Percentiles rank a stretch among this genome's conserved stretches.
Conservation (phyloP, 1,140 invertebrate species). For the Arion vulgaris region DNA sequence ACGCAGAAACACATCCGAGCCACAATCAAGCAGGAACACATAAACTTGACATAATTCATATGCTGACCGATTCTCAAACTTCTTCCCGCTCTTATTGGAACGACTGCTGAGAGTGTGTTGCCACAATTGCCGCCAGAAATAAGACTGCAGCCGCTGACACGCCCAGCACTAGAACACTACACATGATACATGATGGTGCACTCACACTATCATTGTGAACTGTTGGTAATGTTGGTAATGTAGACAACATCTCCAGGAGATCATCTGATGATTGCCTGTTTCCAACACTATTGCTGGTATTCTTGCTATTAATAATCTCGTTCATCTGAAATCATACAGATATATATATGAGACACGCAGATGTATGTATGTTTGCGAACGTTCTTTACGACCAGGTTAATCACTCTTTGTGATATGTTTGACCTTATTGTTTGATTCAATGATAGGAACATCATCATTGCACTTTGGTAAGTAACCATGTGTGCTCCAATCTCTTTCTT, state of each 20-base stretch:
- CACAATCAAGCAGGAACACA: too few relatives aligned
- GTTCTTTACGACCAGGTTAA: too few relatives aligned
- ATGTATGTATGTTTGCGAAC: too few relatives aligned
- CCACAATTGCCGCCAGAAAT: neutral
- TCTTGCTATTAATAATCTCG: neutral
- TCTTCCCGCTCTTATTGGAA: neutral
- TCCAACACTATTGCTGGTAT: neutral
- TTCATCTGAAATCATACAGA: constrained; percentile 30
- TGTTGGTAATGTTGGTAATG: neutral
- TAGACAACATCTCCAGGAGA: constrained; percentile 27
- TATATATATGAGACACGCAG: too few relatives aligned
- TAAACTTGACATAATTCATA: neutral
- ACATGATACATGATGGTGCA: constrained; percentile 10
- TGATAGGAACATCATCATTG: too few relatives aligned
- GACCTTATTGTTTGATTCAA: too few relatives aligned
- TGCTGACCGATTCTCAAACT: neutral
- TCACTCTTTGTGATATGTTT: too few relatives aligned
- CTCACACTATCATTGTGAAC: constrained; percentile 24
- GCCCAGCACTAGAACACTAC: neutral
- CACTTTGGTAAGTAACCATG: too few relatives aligned
- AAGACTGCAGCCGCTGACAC: neutral
- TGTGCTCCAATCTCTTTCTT: too few relatives aligned
- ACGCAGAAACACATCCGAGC: too few relatives aligned
- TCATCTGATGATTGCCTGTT: neutral
- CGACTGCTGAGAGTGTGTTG: neutral